Evolutionary conservation across 2,888 invertebrate species (phyloP), one percentile per base, ranked within the genome.

Genomic region (Drosophila merina): DNA sequence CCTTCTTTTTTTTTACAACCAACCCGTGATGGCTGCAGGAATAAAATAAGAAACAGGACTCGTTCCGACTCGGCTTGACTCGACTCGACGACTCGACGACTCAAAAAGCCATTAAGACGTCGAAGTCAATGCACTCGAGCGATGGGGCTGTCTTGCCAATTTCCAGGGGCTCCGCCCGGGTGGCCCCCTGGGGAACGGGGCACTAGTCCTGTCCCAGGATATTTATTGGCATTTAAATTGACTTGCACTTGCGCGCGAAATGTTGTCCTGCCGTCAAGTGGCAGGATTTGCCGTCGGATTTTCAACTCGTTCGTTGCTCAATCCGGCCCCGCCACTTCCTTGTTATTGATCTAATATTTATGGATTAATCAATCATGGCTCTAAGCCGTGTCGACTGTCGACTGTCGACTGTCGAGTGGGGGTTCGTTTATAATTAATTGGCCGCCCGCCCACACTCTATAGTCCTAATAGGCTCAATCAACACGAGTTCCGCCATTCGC

Each of bases 111-210:
- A 77, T 77, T 74, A 77, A 69, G 74, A 54, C 69, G 67, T 69
- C 56, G 44, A 75, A 72, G 82, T 77, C 77, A 79, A 75, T 77
- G 79, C 77, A 72, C 79, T 82, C 59, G 38, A 60, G 10, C 4
- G 57, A 48, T 49, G 58, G 47, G 14, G 48, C 30, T 50, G 68
- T 30, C 40, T 40, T 47, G 48, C 48, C 48, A 60, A 66, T 48
- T 44, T 40, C 36, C 49, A 31, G 47, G 26, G 31, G 31, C 40
- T 42, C 0, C 28, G n/a, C 33, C 33, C n/a, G 12, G 31, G 4
- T 45, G 31, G 30, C n/a, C 33, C 14, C n/a, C 28, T 7, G 12
- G 20, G 36, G 26, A n/a, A 9, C 7, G 12, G 20, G 36, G 26
- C n/a, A 9, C 7, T 5, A n/a, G 5, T 6, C 25, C 20, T 10